Conservation (phyloP, 2,888 invertebrate genomes). For the Pristionchus fissidentatus region DNA sequence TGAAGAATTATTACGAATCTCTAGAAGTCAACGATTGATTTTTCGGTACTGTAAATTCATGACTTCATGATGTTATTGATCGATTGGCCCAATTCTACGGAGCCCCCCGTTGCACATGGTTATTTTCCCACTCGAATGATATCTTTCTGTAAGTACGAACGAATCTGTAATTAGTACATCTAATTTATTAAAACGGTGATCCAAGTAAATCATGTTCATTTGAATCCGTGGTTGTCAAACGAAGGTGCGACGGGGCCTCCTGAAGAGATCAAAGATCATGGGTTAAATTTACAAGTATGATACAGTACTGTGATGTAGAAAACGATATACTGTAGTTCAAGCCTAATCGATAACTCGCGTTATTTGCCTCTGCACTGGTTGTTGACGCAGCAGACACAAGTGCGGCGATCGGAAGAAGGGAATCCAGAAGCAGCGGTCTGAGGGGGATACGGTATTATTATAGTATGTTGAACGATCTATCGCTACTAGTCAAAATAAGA, state of each 20-base stretch:
- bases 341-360: neutral
- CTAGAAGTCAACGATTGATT: neutral
- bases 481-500: too few relatives aligned
- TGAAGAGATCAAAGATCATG: neutral
- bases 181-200: neutral
- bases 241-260: neutral
- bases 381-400: conserved; percentile 42
- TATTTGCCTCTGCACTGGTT: conserved; percentile 23
- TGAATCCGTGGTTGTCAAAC: neutral
- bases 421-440: conserved; percentile 26
- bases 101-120: neutral
- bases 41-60: neutral
- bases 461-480: too few relatives aligned
- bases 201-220: neutral
- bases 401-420: conserved; percentile 12
- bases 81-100: neutral
- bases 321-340: too few relatives aligned
- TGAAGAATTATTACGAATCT: neutral
- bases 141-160: neutral
- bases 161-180: neutral
- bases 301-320: too few relatives aligned
- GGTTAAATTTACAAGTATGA: too few relatives aligned
- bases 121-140: too few relatives aligned
- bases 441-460: too few relatives aligned
- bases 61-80: too few relatives aligned